Evolutionary conservation across 2,888 invertebrate species (phyloP), one percentile per base, ranked within the genome.

Genomic region (Epirrita christyi): DNA sequence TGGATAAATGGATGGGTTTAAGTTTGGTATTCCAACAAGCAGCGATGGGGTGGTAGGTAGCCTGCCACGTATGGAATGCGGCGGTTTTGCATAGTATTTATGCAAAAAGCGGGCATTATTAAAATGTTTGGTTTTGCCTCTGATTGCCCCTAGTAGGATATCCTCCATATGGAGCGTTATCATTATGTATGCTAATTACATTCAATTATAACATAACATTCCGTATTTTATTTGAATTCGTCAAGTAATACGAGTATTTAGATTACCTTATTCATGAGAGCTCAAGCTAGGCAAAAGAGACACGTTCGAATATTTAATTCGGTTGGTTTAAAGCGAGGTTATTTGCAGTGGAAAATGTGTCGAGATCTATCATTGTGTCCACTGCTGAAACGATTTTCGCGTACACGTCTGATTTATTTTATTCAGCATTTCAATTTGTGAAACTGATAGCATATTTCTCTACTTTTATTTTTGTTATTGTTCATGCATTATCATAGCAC

Each of bases 221-320:
- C 4, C 2, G 21, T 21, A 36, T n/a, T 13, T 38, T 38, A 38
- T 38, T 38, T 14, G 38, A 8, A 38, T 38, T 38, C 9, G 8
- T 14, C 6, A 7, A 11, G 11, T 6, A 36, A 14, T 7, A 21
- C 21, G 21, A 21, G 21, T 14, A 13, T 14, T 13, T 1, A n/a
- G 36, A 8, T 38, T 38, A 14, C 6, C 13, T 14, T 38, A 38
- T 38, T 13, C 38, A 38, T 38, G 38, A 38, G 14, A 38, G 14
- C 14, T 14, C 8, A 14, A 14, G 36, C 38, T 9, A 6, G 38
- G 46, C 15, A 15, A 37, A 14, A 38, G 14, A 37, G 43, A 37
- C 28, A 28, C 14, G 37, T 29, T 51, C 13, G n/a, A 51, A 37
- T 51, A 43, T 44, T 44, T 11, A 44, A 51, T 51, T 42, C n/a